phyloP scores from a whole-genome alignment of 1,140 invertebrate genomes.

The Psix sp. region DNA sequence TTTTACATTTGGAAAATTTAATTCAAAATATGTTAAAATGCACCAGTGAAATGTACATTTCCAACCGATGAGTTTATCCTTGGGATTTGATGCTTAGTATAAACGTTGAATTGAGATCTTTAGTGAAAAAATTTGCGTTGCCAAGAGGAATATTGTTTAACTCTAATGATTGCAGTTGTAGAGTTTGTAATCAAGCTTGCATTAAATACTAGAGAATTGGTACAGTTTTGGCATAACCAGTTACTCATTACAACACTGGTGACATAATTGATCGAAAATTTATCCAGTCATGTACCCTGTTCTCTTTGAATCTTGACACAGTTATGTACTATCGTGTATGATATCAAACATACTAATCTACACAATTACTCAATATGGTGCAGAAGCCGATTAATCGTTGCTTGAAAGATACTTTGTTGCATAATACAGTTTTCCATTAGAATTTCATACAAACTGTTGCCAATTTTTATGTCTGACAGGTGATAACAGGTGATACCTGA shows the following conservation, averaged over 20 bases:
- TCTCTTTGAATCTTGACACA: background rate
- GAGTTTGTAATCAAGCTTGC: no score
- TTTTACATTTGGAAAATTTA: no score
- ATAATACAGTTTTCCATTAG: background rate
- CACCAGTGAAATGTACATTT: no score
- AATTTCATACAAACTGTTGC: background rate
- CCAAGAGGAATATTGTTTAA: no score
- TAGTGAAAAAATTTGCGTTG: no score
- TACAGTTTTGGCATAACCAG: background rate
- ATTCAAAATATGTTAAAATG: no score
- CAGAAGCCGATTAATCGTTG: background rate
- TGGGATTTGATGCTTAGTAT: no score
- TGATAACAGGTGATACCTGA: background rate
- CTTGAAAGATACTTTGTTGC: background rate
- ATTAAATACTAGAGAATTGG: background rate
- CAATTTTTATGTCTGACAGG: background rate
- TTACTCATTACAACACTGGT: conserved; percentile 4
- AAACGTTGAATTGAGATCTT: no score
- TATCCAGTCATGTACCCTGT: background rate
- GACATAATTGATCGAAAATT: background rate
- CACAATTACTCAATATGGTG: background rate
- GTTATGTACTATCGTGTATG: background rate
- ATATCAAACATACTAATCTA: conserved; percentile 1
- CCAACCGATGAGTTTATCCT: no score
- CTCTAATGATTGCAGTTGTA: no score